A percentile compares a stretch with the other conserved stretches of the same genome.
phyloP scores from a whole-genome alignment of 2,888 invertebrate genomes.

The Cremastinae sp. region DNA sequence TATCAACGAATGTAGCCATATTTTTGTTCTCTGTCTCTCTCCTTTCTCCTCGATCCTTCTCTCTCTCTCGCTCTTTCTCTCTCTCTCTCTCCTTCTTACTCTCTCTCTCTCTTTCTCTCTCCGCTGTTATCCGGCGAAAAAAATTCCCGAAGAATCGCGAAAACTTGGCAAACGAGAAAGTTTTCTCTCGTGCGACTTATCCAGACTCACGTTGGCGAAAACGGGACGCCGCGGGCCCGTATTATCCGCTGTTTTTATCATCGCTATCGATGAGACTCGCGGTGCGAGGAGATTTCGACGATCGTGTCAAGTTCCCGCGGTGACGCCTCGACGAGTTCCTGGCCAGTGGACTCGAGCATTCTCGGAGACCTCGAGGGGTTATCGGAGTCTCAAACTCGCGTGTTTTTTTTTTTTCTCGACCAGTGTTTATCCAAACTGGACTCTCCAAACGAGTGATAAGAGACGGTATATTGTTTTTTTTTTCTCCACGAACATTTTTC shows the following conservation, averaged over 20 bases:
- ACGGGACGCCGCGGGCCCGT: slow-evolving; percentile 12
- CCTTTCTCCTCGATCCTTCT: slow-evolving; percentile 17
- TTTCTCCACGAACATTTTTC: neutral
- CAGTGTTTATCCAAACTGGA: slow-evolving; percentile 3
- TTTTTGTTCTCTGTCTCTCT: slow-evolving; percentile 68
- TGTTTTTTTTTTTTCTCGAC: neutral
- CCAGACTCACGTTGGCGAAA: slow-evolving; percentile 1
- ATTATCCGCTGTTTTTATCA: slow-evolving; percentile 1
- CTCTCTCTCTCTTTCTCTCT: neutral
- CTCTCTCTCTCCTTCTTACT: neutral
- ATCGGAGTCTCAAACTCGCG: slow-evolving; percentile 3
- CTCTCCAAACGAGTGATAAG: slow-evolving; percentile 17
- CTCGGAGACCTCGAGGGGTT: neutral
- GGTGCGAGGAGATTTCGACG: slow-evolving; percentile 12
- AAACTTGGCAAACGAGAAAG: slow-evolving; percentile 20
- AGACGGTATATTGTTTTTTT: neutral
- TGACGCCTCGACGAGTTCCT: slow-evolving; percentile 47
- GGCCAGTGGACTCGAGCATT: slow-evolving; percentile 8
- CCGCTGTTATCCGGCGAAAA: slow-evolving; percentile 50
- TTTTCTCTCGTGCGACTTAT: slow-evolving; percentile 1
- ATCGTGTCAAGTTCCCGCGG: slow-evolving; percentile 46
- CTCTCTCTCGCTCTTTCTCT: slow-evolving; percentile 8
- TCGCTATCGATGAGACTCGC: neutral
- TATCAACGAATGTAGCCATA: slow-evolving; percentile 70
- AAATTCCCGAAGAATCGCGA: slow-evolving; percentile 9